Evolutionary conservation across 2,113 vertebrate genomes (phyloP).

Genomic region (Antennarius striatus): DNA sequence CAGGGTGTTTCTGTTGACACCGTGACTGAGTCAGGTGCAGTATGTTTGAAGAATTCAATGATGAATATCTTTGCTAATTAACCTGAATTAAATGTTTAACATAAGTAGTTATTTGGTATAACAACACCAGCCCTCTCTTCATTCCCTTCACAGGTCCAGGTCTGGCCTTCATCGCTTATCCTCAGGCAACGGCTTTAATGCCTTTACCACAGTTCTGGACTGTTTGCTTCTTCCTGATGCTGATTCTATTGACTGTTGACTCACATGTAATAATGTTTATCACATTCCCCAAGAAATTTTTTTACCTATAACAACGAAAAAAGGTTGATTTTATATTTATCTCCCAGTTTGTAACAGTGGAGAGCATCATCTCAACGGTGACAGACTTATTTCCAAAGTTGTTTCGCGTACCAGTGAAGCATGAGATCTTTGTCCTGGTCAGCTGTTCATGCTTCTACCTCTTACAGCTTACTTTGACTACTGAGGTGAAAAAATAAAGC

Average conservation of each 20-base stretch:
- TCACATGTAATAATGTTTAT: constrained; percentile 53
- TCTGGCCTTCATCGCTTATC: constrained; percentile 71
- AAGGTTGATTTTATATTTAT: no score
- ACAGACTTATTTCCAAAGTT: constrained; percentile 42
- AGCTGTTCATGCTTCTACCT: constrained; percentile 42
- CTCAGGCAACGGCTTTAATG: constrained; percentile 73
- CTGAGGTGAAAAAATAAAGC: constrained; percentile 43
- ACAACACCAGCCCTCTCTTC: no score
- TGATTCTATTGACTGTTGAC: constrained; percentile 67
- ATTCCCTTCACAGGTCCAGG: constrained; percentile 63
- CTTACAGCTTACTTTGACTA: constrained; percentile 41
- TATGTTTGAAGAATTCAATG: neutral
- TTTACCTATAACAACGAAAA: no score
- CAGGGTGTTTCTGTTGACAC: constrained; percentile 57
- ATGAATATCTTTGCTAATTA: no score
- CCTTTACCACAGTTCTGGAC: constrained; percentile 73
- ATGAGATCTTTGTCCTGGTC: constrained; percentile 43
- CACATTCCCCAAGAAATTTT: no score
- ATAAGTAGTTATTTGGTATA: no score
- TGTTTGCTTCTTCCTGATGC: constrained; percentile 72
- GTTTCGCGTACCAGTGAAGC: constrained; percentile 12
- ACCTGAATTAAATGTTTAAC: no score
- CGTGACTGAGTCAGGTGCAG: constrained; percentile 69
- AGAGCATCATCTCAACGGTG: constrained; percentile 41
- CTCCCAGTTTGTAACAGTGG: constrained; percentile 68